Percentiles rank a stretch among this genome's conserved stretches.
These are phyloP conservation scores for Tamias sibiricus DNA, from an alignment of 2,113 vertebrate genomes.

Conservation along the genomic window DNA sequence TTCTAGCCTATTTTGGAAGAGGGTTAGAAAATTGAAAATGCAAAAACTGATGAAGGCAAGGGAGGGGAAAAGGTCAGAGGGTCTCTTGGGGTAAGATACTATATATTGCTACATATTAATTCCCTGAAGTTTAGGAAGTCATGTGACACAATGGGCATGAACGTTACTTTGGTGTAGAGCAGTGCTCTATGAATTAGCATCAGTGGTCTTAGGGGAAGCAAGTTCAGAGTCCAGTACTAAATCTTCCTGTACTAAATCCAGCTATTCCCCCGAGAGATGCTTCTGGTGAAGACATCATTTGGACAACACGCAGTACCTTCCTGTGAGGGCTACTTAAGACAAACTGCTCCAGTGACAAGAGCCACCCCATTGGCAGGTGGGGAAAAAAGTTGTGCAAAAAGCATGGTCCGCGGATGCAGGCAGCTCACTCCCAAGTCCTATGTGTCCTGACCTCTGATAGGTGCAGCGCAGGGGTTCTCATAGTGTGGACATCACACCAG, in stretches of 20 bases:
- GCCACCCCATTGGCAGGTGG: fast-evolving
- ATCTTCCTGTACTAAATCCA: background rate
- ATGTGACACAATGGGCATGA: background rate
- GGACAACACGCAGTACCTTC: background rate
- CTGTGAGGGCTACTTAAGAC: background rate
- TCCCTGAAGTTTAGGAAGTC: background rate
- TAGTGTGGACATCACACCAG: background rate
- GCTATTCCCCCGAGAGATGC: background rate
- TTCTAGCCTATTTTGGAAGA: constrained; percentile 14
- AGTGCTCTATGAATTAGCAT: fast-evolving
- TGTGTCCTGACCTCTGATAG: background rate
- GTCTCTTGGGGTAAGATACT: background rate
- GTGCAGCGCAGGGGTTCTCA: background rate
- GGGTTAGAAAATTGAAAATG: constrained; percentile 1
- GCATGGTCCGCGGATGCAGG: too few relatives aligned
- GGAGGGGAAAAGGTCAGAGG: background rate
- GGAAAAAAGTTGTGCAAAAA: background rate
- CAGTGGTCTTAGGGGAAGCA: background rate
- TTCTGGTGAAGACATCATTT: background rate
- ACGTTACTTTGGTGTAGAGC: background rate
- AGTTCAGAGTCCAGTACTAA: background rate
- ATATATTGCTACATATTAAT: background rate
- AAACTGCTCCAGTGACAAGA: background rate
- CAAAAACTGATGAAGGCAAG: background rate
- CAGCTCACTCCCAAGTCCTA: background rate